phyloP scores from a whole-genome alignment of 2,797 vertebrate genomes.

The Pipistrellus pygmaeus region DNA sequence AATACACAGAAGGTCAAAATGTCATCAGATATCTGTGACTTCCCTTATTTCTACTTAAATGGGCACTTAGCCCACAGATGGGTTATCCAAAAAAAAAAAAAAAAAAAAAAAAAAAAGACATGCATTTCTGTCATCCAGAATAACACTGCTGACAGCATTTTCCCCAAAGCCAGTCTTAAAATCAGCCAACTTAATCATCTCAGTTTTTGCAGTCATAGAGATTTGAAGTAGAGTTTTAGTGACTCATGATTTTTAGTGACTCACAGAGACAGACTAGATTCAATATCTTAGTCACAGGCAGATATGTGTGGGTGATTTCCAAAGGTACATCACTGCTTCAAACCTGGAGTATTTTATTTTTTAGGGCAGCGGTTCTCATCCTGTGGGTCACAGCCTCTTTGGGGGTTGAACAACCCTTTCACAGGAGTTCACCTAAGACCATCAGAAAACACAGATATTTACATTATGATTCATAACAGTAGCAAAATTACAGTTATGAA shows the following conservation, averaged over 20 bases:
- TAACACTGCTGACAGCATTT: not conserved
- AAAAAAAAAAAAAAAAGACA: constrained; percentile 27
- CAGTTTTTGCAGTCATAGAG: not conserved
- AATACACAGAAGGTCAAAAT: not conserved
- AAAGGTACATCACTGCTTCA: not conserved
- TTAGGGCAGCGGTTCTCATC: no score
- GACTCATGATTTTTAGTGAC: constrained; percentile 25
- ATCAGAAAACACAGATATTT: no score
- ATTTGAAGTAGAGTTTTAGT: not conserved
- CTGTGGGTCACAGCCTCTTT: no score
- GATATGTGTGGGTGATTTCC: not conserved
- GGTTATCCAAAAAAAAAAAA: constrained; percentile 4
- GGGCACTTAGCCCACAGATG: not conserved
- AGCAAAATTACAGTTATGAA: no score
- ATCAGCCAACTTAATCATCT: not conserved
- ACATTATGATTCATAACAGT: no score
- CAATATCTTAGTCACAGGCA: not conserved
- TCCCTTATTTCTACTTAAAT: constrained; percentile 45
- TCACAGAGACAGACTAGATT: constrained; percentile 39
- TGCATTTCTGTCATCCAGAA: not conserved
- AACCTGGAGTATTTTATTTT: not conserved
- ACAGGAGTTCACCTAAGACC: no score
- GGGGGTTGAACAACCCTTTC: no score
- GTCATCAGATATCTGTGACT: constrained; percentile 11
- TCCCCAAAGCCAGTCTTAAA: not conserved